Evolutionary conservation across 92 coral and sea anemone genomes (phyloP).

Genomic region (Actinernus sp.): DNA sequence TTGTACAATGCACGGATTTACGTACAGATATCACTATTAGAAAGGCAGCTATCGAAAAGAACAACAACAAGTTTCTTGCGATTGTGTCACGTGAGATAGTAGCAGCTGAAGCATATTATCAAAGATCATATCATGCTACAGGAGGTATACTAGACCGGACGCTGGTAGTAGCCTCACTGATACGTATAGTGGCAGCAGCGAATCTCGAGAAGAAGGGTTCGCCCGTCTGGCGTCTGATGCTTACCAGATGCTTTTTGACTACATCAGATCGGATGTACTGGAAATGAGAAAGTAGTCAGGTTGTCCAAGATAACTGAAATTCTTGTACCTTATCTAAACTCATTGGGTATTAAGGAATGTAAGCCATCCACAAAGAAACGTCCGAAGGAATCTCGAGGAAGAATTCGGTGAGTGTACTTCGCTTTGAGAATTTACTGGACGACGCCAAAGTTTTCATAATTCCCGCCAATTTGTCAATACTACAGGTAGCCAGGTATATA

Average conservation of each 20-base stretch:
- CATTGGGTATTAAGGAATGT: slow-evolving; percentile 18
- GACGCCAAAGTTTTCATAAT: slow-evolving; percentile 9
- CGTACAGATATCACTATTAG: slow-evolving; percentile 17
- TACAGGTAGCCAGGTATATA: slow-evolving; percentile 1
- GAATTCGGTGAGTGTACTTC: slow-evolving; percentile 6
- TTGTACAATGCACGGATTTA: slow-evolving; percentile 9
- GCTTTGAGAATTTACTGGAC: slow-evolving; percentile 5
- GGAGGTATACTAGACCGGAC: slow-evolving; percentile 16
- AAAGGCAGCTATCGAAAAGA: slow-evolving; percentile 2
- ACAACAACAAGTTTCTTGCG: slow-evolving; percentile 23
- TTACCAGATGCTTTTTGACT: slow-evolving; percentile 24
- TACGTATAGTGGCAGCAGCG: not conserved
- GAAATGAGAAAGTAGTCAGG: slow-evolving; percentile 18
- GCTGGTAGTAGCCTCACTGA: slow-evolving; percentile 5
- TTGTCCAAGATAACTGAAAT: slow-evolving; percentile 5
- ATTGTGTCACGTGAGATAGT: slow-evolving; percentile 18
- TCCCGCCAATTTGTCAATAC: slow-evolving; percentile 7
- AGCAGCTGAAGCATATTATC: slow-evolving; percentile 40
- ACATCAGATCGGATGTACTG: slow-evolving; percentile 24
- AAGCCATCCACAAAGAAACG: slow-evolving; percentile 39
- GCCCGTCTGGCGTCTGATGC: slow-evolving; percentile 14
- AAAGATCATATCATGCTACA: slow-evolving; percentile 40
- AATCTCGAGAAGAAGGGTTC: slow-evolving; percentile 11
- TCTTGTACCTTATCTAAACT: slow-evolving; percentile 3
- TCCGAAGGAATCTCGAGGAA: slow-evolving; percentile 18